Percentiles rank a stretch among this genome's conserved stretches.
These are phyloP conservation scores for Agrilus biguttatus DNA, from an alignment of 2,888 invertebrate species.

Conservation along the genomic window DNA sequence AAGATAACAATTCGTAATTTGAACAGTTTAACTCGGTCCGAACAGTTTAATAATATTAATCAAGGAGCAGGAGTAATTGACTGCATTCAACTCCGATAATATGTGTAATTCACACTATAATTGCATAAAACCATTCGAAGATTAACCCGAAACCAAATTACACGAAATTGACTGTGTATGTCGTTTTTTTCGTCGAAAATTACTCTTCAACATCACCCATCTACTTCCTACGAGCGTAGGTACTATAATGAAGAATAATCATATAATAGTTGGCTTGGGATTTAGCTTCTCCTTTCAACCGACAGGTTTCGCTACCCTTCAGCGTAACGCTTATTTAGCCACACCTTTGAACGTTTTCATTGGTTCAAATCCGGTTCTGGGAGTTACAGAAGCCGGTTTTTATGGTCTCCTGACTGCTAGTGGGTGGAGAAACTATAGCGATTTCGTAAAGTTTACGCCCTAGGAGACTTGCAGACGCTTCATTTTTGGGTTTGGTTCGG, in stretches of 20 bases:
- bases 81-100: conserved; percentile 29
- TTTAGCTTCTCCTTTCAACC: conserved; percentile 26
- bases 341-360: conserved; percentile 17
- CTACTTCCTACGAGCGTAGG: conserved; percentile 36
- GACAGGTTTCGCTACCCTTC: conserved; percentile 30
- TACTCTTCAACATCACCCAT: conserved; percentile 29
- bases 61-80: conserved; percentile 15
- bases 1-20: conserved; percentile 3
- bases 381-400: conserved; percentile 19
- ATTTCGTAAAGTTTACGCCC: conserved; percentile 19
- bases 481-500: conserved; percentile 28
- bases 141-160: conserved; percentile 34
- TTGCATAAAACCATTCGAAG: conserved; percentile 32
- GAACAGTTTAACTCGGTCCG: conserved; percentile 11
- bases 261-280: conserved; percentile 34
- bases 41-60: conserved; percentile 14
- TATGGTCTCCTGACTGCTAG: conserved; percentile 8
- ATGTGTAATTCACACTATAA: conserved; percentile 34
- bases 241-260: conserved; percentile 38
- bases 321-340: conserved; percentile 16
- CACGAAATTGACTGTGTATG: conserved; percentile 33
- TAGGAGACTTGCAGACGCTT: conserved; percentile 29
- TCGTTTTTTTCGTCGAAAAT: conserved; percentile 33
- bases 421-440: conserved; percentile 1
- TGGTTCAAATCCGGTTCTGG: conserved; percentile 15